Evolutionary conservation across 2,113 vertebrate species (phyloP).

Genomic region (Crotalus horridus): DNA sequence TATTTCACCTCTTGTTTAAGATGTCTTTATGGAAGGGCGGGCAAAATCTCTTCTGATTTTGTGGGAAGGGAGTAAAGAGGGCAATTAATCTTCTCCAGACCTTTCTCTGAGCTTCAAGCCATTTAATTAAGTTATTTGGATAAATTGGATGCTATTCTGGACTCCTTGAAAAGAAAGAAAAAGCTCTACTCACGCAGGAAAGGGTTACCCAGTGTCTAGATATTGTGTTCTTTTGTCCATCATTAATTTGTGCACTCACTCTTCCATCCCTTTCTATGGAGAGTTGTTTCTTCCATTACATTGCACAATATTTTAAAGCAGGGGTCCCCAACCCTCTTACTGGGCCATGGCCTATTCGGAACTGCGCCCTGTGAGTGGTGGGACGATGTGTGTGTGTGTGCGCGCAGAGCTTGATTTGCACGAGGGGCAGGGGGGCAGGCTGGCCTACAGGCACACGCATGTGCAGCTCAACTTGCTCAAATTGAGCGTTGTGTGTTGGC

Average conservation of each 20-base stretch:
- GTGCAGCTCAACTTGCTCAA: no score
- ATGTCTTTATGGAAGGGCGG: not conserved
- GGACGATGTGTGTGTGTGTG: no score
- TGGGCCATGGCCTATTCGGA: not conserved
- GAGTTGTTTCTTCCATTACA: not conserved
- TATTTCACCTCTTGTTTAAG: not conserved
- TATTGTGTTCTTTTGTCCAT: not conserved
- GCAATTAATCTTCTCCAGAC: not conserved
- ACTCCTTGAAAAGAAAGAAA: not conserved
- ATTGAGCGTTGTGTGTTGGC: no score
- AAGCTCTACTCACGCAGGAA: not conserved
- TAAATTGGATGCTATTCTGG: not conserved
- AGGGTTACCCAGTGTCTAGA: not conserved
- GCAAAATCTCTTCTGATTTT: not conserved
- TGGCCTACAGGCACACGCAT: rapidly evolving
- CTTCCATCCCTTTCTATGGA: not conserved
- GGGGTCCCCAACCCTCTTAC: not conserved
- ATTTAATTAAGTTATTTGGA: not conserved
- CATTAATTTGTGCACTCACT: not conserved
- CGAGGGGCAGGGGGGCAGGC: no score
- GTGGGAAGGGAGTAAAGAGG: not conserved
- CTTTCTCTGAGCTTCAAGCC: not conserved
- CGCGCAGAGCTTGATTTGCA: not conserved
- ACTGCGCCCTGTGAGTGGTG: not conserved
- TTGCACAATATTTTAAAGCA: not conserved